Conservation (phyloP, 2,797 vertebrate species). For the Micromesistius poutassou region DNA sequence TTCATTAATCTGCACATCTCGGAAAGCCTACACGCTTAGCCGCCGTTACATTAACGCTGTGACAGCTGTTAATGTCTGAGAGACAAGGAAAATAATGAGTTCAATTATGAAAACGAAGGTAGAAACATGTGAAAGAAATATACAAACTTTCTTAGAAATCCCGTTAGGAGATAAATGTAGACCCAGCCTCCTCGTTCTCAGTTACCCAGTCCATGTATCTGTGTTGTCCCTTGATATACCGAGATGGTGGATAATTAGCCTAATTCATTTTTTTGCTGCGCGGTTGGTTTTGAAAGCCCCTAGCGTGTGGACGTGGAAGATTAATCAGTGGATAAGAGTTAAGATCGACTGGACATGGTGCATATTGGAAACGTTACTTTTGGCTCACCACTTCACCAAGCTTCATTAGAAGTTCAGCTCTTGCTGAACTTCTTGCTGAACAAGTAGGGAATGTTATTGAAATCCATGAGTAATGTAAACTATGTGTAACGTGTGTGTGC, state of each 20-base stretch:
- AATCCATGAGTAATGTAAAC: not conserved
- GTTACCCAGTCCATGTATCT: not conserved
- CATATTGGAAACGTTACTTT: not conserved
- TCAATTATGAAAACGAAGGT: not conserved
- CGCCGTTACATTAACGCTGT: slow-evolving; percentile 37
- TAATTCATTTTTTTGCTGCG: not conserved
- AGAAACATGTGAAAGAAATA: not conserved
- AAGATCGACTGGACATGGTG: not conserved
- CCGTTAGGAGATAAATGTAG: not conserved
- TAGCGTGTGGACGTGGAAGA: not conserved
- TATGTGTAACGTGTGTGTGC: not conserved
- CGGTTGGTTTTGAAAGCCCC: not conserved
- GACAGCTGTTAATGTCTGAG: slow-evolving; percentile 55
- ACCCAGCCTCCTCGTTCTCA: not conserved
- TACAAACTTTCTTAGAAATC: not conserved
- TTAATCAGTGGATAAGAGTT: not conserved
- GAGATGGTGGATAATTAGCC: not conserved
- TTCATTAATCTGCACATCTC: slow-evolving; percentile 58
- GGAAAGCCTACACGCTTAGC: slow-evolving; percentile 36
- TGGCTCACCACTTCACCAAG: not conserved
- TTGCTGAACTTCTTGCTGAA: too few species aligned
- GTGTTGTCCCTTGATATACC: not conserved
- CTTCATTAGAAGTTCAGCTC: not conserved
- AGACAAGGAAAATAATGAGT: slow-evolving; percentile 25
- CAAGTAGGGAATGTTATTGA: not conserved